Evolutionary conservation across 1,140 invertebrate genomes (phyloP).

Genomic region (Diabrotica virgifera): DNA sequence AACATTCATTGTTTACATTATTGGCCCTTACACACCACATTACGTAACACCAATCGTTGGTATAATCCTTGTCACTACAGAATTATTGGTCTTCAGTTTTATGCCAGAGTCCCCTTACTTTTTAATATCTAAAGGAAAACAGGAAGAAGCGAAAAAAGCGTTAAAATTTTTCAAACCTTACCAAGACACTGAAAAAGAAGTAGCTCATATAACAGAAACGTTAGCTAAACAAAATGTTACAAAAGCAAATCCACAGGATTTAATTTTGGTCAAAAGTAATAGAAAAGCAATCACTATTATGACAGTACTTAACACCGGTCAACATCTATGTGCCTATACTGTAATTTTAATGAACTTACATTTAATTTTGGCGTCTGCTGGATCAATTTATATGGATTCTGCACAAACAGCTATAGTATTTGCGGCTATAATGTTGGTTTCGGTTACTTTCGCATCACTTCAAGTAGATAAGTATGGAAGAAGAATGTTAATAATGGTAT

Average conservation of each 20-base stretch:
- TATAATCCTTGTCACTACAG: conserved; percentile 10
- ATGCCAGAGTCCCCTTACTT: conserved; percentile 38
- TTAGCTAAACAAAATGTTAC: conserved; percentile 35
- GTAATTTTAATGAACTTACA: conserved; percentile 38
- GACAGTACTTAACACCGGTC: conserved; percentile 54
- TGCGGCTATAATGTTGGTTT: conserved; percentile 35
- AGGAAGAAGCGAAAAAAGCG: conserved; percentile 50
- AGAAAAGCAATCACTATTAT: conserved; percentile 35
- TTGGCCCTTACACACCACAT: conserved; percentile 32
- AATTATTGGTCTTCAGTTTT: conserved; percentile 15
- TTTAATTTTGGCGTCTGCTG: conserved; percentile 34
- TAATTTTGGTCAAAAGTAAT: conserved; percentile 38
- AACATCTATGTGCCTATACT: conserved; percentile 52
- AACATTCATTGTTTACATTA: conserved; percentile 31
- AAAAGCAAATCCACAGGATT: conserved; percentile 30
- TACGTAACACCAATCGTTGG: conserved; percentile 33
- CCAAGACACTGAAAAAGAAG: conserved; percentile 50
- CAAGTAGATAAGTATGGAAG: conserved; percentile 40
- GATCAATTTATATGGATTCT: conserved; percentile 29
- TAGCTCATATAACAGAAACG: conserved; percentile 43
- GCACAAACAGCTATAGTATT: conserved; percentile 37
- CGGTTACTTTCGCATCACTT: conserved; percentile 26
- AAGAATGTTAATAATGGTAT: conserved; percentile 35
- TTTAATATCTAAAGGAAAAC: conserved; percentile 29
- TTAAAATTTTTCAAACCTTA: conserved; percentile 46